phyloP scores from a whole-genome alignment of 2,113 vertebrate genomes.

The Aleadryas rufinucha region DNA sequence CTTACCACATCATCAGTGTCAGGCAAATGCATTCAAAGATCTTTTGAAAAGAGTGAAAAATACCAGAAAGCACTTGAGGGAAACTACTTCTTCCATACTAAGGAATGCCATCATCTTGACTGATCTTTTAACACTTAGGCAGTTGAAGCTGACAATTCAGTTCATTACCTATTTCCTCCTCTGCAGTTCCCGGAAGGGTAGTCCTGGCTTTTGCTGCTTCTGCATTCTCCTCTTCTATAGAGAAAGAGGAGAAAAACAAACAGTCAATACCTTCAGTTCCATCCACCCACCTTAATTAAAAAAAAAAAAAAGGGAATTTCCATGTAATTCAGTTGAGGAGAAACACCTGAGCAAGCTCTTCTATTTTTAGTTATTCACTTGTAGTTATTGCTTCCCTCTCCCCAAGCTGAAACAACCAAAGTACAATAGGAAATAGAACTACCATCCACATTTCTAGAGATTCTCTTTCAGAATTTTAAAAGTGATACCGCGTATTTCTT shows the following conservation, averaged over 20 bases:
- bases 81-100: not conserved
- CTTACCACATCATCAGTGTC: not conserved
- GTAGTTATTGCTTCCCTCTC: not conserved
- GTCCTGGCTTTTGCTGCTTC: constrained; percentile 76
- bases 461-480: not conserved
- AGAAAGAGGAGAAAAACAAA: not conserved
- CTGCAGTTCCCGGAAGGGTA: constrained; percentile 72
- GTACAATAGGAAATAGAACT: not conserved
- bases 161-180: constrained; percentile 73
- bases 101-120: not conserved
- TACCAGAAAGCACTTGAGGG: not conserved
- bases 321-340: not conserved
- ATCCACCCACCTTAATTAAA: not conserved
- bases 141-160: not conserved
- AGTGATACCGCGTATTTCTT: not conserved
- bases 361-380: not conserved
- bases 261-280: not conserved
- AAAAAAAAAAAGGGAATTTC: not conserved
- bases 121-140: not conserved
- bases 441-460: not conserved
- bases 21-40: not conserved
- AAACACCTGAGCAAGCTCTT: not conserved
- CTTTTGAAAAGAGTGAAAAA: not conserved
- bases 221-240: constrained; percentile 75
- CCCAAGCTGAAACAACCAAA: not conserved